A percentile compares a stretch with the other conserved stretches of the same genome.
phyloP scores from a whole-genome alignment of 2,888 invertebrate genomes.

The Rhyacophila evoluta region DNA sequence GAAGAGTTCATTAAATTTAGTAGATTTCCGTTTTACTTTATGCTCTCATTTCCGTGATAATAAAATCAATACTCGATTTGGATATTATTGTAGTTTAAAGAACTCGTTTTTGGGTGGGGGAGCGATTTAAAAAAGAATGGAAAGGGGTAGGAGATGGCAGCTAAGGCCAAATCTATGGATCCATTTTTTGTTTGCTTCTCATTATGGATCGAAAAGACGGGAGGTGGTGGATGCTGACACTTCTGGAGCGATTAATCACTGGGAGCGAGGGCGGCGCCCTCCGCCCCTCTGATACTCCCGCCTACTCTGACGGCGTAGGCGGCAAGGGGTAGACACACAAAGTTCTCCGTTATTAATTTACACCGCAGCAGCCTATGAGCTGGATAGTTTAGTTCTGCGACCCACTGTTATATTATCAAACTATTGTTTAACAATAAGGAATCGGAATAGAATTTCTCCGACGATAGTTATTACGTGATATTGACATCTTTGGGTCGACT shows the following conservation, averaged over 20 bases:
- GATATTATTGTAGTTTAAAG: conserved; percentile 20
- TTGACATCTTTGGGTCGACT: too few species aligned
- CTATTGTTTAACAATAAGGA: background rate
- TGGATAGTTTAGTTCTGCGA: background rate
- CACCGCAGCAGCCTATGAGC: background rate
- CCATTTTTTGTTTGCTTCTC: conserved; percentile 41
- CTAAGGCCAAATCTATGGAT: conserved; percentile 36
- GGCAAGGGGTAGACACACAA: conserved; percentile 7
- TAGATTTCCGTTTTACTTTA: background rate
- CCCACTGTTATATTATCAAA: background rate
- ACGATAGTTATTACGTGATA: background rate
- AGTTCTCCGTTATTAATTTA: conserved; percentile 26
- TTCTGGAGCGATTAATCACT: conserved; percentile 53
- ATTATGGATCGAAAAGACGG: conserved; percentile 38
- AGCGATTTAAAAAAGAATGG: conserved; percentile 3
- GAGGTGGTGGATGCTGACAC: conserved; percentile 43
- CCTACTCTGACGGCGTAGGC: conserved; percentile 25
- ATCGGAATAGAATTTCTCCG: background rate
- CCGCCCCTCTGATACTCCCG: conserved; percentile 28
- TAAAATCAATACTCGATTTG: conserved; percentile 16
- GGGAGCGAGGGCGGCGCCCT: conserved; percentile 29
- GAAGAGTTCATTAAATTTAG: background rate
- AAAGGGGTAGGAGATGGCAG: background rate
- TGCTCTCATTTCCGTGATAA: background rate
- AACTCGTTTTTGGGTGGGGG: background rate